phyloP scores from a whole-genome alignment of 2,888 invertebrate species.

The Apamea anceps region DNA sequence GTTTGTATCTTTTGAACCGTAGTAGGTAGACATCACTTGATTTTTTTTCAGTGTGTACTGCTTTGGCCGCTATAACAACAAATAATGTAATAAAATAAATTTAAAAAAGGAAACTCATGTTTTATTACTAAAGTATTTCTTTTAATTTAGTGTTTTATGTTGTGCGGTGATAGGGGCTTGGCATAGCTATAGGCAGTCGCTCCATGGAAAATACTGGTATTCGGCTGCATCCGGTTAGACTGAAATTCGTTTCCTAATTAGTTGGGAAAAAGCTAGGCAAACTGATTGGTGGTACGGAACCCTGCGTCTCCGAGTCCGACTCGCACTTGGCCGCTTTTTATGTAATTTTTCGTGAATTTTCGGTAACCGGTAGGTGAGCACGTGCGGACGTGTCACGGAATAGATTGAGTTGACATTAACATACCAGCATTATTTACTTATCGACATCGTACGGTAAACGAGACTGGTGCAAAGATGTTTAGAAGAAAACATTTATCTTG shows the following conservation, averaged over 20 bases:
- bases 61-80: neutral
- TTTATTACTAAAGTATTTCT: no score
- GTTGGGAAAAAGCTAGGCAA: no score
- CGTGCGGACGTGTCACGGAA: conserved; percentile 57
- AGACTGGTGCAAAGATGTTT: neutral
- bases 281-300: neutral
- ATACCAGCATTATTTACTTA: conserved; percentile 46
- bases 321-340: neutral
- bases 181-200: no score
- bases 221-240: no score
- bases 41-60: neutral
- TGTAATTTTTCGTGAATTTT: conserved; percentile 34
- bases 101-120: neutral
- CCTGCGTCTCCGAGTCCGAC: neutral
- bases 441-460: conserved; percentile 37
- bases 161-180: no score
- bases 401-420: conserved; percentile 48
- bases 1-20: neutral
- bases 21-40: neutral
- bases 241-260: no score
- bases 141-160: no score
- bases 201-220: no score
- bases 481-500: neutral
- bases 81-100: neutral
- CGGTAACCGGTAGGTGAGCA: conserved; percentile 40